These are phyloP conservation scores for Cantharis rustica DNA, from an alignment of 2,888 invertebrate species.

Conservation along the genomic window DNA sequence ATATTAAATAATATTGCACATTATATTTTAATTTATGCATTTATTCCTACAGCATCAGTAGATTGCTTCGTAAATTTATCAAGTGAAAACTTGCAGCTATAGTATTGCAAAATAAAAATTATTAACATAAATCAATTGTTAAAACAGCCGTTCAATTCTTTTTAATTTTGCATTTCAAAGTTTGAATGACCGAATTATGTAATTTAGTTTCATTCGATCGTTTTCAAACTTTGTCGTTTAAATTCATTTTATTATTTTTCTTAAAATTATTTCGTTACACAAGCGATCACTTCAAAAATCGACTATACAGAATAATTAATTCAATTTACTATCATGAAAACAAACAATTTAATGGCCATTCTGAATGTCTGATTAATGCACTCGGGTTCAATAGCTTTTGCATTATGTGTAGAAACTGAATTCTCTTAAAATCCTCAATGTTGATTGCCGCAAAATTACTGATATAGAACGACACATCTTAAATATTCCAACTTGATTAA, in stretches of 20 bases:
- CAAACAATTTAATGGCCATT: not conserved
- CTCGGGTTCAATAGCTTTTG: not conserved
- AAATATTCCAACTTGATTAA: no score
- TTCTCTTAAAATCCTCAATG: no score
- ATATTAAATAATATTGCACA: not conserved
- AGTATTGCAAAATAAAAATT: not conserved
- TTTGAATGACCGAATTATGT: not conserved
- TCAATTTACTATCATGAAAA: not conserved
- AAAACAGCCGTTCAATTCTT: not conserved
- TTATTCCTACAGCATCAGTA: not conserved
- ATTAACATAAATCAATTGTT: not conserved
- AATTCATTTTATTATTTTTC: no score
- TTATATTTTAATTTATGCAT: not conserved
- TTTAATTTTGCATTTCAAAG: not conserved
- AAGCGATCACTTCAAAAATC: not conserved
- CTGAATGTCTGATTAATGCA: not conserved
- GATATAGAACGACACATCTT: no score
- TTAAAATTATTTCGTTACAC: not conserved
- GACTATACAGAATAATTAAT: not conserved
- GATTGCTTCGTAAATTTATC: not conserved
- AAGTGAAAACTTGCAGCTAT: not conserved
- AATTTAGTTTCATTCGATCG: not conserved
- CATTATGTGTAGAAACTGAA: no score
- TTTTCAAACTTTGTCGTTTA: no score
- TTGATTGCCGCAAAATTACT: no score